Base-by-base conservation (phyloP, 2,797 vertebrate genomes). In the Gambusia yucatana region DNA sequence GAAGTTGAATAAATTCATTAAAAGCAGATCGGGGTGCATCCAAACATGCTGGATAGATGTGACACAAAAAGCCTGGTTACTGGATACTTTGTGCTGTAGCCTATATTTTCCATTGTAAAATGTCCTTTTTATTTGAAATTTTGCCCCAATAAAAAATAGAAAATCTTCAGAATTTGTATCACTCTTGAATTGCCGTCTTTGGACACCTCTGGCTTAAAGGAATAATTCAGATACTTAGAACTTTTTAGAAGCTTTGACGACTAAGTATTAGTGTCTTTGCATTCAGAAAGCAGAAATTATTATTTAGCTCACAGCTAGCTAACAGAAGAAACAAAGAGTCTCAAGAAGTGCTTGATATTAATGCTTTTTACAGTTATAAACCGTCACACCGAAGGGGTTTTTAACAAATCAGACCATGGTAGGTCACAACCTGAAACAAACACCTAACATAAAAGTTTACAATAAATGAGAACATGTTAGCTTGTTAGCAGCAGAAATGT, bases 401-500 rank as follows among this genome's bases (percentile, higher is more conserved):
- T 57, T 57, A 28, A n/a, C 9, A n/a, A 57, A n/a, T 30, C 30
- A 33, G 30, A 36, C 6, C 6, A 36, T 4, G 30, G 30, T 36
- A 36, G 59, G 16, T 61, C 14, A 14, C 55, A 59, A 30, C n/a
- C n/a, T 59, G n/a, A 61, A 61, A 33, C 13, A 59, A 59, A 10
- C 13, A 61, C 30, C 59, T 3, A 33, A 16, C 30, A 63, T 63
- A 63, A 63, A 36, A 36, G 33, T n/a, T 63, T 63, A 36, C 16
- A 17, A 7, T 17, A 36, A 36, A 30, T 3, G 30, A 61, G 57
- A 33, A 63, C 30, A 63, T 36, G 30, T 20, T 8, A 36, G 59
- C 16, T 36, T 63, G 59, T 17, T 36, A 80, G 72, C 77, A 33
- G 30, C 36, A 76, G 57, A 84, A 86, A 77, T 70, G 57, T 46